These are phyloP conservation scores for Planiliza haematocheilus DNA, from an alignment of 2,113 vertebrate species.

Conservation along the genomic window DNA sequence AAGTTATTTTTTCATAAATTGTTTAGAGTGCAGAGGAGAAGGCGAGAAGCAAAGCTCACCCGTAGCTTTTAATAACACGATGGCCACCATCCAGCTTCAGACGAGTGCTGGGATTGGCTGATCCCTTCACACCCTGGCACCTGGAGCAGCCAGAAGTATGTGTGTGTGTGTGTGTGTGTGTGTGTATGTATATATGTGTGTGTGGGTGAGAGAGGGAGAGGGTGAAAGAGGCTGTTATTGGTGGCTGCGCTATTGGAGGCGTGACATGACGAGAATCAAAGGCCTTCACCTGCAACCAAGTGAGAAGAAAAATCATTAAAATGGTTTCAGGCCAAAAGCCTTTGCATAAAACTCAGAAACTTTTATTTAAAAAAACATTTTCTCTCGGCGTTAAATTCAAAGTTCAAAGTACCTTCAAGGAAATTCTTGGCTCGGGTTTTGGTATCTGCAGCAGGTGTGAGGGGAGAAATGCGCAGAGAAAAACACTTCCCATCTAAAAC, in stretches of 20 bases:
- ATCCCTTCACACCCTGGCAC: conserved; percentile 89
- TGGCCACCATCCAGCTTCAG: conserved; percentile 93
- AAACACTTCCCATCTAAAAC: conserved; percentile 17
- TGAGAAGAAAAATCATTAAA: conserved; percentile 89
- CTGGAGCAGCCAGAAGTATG: conserved; percentile 86
- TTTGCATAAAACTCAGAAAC: conserved; percentile 82
- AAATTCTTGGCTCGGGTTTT: conserved; percentile 54
- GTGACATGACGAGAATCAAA: conserved; percentile 88
- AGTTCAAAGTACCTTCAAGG: conserved; percentile 57
- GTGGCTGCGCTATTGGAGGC: conserved; percentile 83
- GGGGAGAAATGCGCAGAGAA: conserved; percentile 37
- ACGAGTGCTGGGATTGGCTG: conserved; percentile 88
- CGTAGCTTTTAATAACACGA: conserved; percentile 93
- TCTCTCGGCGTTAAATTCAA: conserved; percentile 44
- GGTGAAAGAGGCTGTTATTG: conserved; percentile 59
- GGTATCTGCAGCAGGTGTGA: conserved; percentile 53
- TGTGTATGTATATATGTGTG: conserved; percentile 34
- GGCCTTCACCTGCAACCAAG: conserved; percentile 89
- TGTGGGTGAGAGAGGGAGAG: conserved; percentile 45
- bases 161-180: conserved; percentile 35
- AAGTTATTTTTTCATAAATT: conserved; percentile 64
- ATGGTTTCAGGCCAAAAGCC: conserved; percentile 89
- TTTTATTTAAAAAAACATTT: conserved; percentile 59
- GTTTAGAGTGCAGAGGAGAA: conserved; percentile 70
- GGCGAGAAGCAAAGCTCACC: conserved; percentile 84